Evolutionary conservation across 2,113 vertebrate species (phyloP), one percentile per base, ranked within the genome.

Genomic region (Pelodiscus sinensis): DNA sequence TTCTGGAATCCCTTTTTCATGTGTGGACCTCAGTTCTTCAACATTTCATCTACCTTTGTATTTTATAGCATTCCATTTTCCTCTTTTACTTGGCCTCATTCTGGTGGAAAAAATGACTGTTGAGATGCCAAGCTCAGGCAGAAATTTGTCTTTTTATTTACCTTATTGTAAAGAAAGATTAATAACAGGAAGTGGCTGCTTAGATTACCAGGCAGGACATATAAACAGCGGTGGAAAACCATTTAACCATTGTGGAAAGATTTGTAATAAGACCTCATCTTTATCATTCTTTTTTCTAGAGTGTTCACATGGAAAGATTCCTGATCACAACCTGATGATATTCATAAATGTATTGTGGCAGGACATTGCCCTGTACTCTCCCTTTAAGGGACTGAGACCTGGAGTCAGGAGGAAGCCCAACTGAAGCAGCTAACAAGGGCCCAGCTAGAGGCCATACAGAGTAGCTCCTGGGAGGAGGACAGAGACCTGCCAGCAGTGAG

Each of bases 71-170:
- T 7, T 87, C 55, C 24, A 9, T 16, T 21, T 92, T 81, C 54
- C 11, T 35, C n/a, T 24, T 24, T 90, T 81, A 78, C 18, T 82
- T 91, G 51, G 29, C 31, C 18, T 82, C 31, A 27, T 68, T 80
- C 0, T 0, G 50, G 3, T 78, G 82, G 75, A 50, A 44, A 87
- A 92, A 83, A 89, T 14, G 6, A 29, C 8, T 87, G 24, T 88
- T 86, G 78, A 79, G 65, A 83, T 71, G 84, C 44, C 27, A 86
- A 15, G 89, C 19, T 54, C 0, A 0, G 62, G 54, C 60, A 84
- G 8, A 91, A 84, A 89, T 86, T n/a, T n/a, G 2, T 86, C 7
- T 38, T 90, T 81, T 89, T 92, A 8, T 87, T 93, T 31, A 90
- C 13, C 0, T 62, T 84, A 56, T 35, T n/a, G 50, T 78, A 86